Percentiles rank a stretch among this genome's conserved stretches.
These are phyloP conservation scores for Chascanopsetta lugubris DNA, from an alignment of 2,113 vertebrate genomes.

Conservation along the genomic window DNA sequence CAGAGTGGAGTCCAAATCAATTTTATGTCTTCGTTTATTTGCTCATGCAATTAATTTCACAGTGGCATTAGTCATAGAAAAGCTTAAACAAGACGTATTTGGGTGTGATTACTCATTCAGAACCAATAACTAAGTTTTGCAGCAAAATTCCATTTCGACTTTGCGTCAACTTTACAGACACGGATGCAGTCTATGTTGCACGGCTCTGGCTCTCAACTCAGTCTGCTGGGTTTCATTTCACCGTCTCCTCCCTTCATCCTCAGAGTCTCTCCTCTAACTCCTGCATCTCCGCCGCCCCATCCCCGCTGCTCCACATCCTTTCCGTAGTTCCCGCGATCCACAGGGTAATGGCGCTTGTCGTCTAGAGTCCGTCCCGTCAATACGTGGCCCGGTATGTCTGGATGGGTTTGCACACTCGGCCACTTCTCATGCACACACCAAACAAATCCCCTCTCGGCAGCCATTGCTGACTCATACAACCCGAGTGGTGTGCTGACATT, in stretches of 20 bases:
- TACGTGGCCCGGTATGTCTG: conserved; percentile 19
- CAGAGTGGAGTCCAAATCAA: too few species aligned
- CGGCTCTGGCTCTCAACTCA: neutral
- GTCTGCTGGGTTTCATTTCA: conserved; percentile 4
- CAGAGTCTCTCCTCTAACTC: conserved; percentile 3
- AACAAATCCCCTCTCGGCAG: neutral
- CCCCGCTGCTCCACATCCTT: conserved; percentile 44
- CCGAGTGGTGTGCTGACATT: conserved; percentile 11
- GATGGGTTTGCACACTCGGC: conserved; percentile 23
- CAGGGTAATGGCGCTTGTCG: conserved; percentile 64
- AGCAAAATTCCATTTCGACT: conserved; percentile 11
- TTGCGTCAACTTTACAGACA: neutral
- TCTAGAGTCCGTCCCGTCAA: conserved; percentile 60
- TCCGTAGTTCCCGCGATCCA: conserved; percentile 48
- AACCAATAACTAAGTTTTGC: neutral
- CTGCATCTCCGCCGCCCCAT: too few species aligned
- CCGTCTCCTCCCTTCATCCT: neutral
- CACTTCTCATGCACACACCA: conserved; percentile 10
- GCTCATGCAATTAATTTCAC: neutral
- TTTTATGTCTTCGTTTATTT: neutral
- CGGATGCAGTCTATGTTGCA: neutral
- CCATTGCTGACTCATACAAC: conserved; percentile 11
- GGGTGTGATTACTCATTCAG: too few species aligned
- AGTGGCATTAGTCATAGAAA: neutral
- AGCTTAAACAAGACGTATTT: neutral